A percentile compares a stretch with the other conserved stretches of the same genome.
These are phyloP conservation scores for Tapera naevia DNA, from an alignment of 2,797 vertebrate species.

Conservation along the genomic window DNA sequence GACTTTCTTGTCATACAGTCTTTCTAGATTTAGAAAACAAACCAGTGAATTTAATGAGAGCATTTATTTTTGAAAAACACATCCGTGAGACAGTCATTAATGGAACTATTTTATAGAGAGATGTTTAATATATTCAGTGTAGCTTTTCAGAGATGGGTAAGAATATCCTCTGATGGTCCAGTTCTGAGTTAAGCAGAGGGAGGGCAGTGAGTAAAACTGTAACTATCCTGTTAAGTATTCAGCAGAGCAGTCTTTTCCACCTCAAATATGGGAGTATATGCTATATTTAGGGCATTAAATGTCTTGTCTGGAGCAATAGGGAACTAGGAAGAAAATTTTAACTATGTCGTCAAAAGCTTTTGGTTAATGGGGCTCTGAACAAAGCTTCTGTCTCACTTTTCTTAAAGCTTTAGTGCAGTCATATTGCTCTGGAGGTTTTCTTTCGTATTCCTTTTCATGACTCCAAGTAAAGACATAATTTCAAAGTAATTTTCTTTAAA, in stretches of 20 bases:
- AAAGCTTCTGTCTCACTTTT: not conserved
- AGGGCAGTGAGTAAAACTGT: not conserved
- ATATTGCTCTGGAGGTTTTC: not conserved
- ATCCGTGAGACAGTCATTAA: rapidly evolving
- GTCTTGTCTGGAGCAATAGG: not conserved
- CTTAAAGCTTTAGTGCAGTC: not conserved
- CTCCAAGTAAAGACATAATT: not conserved
- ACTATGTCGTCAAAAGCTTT: not conserved
- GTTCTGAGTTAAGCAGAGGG: not conserved
- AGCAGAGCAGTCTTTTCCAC: not conserved
- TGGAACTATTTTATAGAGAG: not conserved
- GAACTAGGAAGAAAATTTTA: not conserved
- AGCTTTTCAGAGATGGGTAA: not conserved
- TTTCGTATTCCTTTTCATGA: not conserved
- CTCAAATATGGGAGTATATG: not conserved
- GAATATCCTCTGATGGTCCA: not conserved
- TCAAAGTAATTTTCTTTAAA: not conserved
- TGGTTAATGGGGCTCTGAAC: not conserved
- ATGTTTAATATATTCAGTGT: not conserved
- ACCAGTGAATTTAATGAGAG: not conserved
- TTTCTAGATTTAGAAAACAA: not conserved
- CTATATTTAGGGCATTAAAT: not conserved
- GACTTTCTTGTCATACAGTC: not conserved
- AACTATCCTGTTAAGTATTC: not conserved
- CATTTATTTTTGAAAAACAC: not conserved